Base-by-base conservation (phyloP, 1,140 invertebrate genomes). In the Neodiprion pinetum region DNA sequence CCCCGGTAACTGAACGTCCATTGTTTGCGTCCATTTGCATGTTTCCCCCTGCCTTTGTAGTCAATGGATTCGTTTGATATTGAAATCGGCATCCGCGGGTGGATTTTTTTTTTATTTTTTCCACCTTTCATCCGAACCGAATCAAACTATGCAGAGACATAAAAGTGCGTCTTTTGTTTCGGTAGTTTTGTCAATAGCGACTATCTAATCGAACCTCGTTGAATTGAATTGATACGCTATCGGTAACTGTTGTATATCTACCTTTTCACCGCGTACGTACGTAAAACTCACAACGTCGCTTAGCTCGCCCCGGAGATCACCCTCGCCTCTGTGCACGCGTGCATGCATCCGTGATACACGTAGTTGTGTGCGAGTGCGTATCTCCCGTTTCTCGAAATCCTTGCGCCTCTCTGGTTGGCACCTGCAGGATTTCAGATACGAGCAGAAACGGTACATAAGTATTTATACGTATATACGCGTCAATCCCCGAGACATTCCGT, bases 101-200 rank as follows among this genome's bases (percentile, higher is more conserved):
- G 9, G n/a, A 61, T 14, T 61, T 61, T 14, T 61, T 8, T 61
- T 61, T 0, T 17, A 5, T 12, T 14, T 61, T 14, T 14, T 14
- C 9, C 53, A 5, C 11, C 53, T 40, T 0, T 40, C 28, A 3
- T 40, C 4, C 28, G 5, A 40, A 40, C 28, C 28, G 28, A 40
- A 40, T 40, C 28, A 5, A 1, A 40, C 28, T 40, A 61, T 12
- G 53, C 5, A 17, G 53, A 61, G 53, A 61, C 14, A 5, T 61
- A 61, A 61, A 61, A 61, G 53, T 61, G 53, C 66, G 50, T 73
- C 14, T 21, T 23, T 68, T 53, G 73, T 74, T 74, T 74, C 50
- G 69, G 73, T 71, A 28, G 67, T 71, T 74, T 69, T 23, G 69
- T 74, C 73, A 74, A 74, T 74, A 71, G 73, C 73, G 53, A 74